Evolutionary conservation across 2,888 invertebrate genomes (phyloP).

Genomic region (Apamea sordens): DNA sequence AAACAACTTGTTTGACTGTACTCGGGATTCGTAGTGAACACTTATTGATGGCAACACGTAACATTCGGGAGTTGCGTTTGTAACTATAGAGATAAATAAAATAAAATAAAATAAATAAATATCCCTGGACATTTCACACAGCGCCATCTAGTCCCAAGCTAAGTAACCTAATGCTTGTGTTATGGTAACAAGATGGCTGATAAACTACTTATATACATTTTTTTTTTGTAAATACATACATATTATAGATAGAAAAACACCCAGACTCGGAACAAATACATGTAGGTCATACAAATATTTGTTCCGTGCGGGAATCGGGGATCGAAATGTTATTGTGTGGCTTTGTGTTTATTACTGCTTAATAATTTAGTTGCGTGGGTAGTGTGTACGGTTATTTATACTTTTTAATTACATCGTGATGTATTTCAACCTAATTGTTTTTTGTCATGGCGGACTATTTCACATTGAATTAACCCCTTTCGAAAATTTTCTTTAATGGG

Average conservation of each 20-base stretch:
- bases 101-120: too few species aligned
- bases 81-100: not conserved
- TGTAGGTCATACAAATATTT: too few species aligned
- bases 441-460: not conserved
- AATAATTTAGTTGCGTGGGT: not conserved
- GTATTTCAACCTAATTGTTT: conserved; percentile 8
- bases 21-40: conserved; percentile 4
- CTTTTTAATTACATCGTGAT: conserved; percentile 14
- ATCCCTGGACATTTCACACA: too few species aligned
- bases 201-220: too few species aligned
- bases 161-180: too few species aligned
- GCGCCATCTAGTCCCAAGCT: too few species aligned
- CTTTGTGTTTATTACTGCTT: conserved; percentile 12
- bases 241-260: too few species aligned
- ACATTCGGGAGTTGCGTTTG: conserved; percentile 10
- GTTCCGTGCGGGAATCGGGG: too few species aligned
- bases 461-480: not conserved
- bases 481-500: conserved; percentile 7
- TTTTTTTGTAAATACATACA: too few species aligned
- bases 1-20: not conserved
- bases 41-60: conserved; percentile 41
- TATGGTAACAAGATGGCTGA: too few species aligned
- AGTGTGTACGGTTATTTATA: conserved; percentile 19
- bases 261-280: too few species aligned
- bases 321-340: conserved; percentile 13